phyloP scores from a whole-genome alignment of 2,113 vertebrate genomes.

The Crypturellus undulatus region DNA sequence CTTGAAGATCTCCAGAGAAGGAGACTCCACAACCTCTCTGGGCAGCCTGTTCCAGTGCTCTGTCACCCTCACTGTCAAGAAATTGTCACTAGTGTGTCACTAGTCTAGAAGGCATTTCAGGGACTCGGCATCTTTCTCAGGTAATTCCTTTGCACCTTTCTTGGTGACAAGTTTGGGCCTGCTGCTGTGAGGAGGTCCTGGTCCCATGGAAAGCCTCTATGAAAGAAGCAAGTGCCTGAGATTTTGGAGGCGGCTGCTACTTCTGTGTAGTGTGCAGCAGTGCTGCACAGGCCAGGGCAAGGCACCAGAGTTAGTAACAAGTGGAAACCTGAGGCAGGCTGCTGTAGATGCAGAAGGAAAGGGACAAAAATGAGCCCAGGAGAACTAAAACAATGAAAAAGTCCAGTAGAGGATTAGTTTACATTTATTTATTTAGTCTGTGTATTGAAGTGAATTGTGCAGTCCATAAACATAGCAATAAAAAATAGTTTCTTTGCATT shows the following conservation, averaged over 20 bases:
- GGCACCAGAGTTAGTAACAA: not conserved
- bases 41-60: no score
- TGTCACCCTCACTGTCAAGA: no score
- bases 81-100: not conserved
- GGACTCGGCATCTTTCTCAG: not conserved
- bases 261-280: fast-evolving
- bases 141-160: not conserved
- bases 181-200: not conserved
- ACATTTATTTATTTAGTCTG: not conserved
- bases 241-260: not conserved
- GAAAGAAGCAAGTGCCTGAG: not conserved
- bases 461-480: not conserved
- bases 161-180: not conserved
- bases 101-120: not conserved
- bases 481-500: not conserved
- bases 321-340: not conserved
- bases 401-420: not conserved
- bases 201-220: not conserved
- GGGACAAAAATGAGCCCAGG: not conserved
- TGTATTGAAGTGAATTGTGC: not conserved
- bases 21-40: no score
- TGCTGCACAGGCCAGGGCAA: not conserved
- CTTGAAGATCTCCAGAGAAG: no score
- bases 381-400: no score
- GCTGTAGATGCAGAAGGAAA: not conserved